Base-by-base conservation (phyloP, 2,888 invertebrate genomes). In the Tolmerus cingulatus region DNA sequence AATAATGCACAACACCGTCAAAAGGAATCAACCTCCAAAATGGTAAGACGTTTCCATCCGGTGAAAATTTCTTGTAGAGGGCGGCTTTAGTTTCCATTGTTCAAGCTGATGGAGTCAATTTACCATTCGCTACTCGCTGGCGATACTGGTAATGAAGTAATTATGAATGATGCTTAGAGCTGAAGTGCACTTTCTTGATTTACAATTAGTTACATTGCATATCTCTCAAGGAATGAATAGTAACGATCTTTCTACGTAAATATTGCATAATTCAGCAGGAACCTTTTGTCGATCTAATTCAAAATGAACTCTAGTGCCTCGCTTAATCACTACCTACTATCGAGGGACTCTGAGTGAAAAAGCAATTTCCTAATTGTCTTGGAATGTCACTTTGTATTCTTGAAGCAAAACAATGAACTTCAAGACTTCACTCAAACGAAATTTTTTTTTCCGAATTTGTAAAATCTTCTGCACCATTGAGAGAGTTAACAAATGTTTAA, bases 311-410 rank as follows among this genome's bases (percentile, higher is more conserved):
- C 1, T 7, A 51, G 51, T n/a, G 51, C n/a, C n/a, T 19, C 66
- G 27, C 66, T 23, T 66, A 66, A 66, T 66, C 66, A 23, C 12
- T 27, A 66, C 66, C 66, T 23, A 0, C n/a, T 51, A 19, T 66
- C 27, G 66, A 76, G 40, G 76, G 34, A n/a, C 76, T 37, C 19
- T n/a, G 19, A 76, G n/a, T 51, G 81, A 51, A 55, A 81, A 81
- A 55, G 81, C 34, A 81, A 81, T 81, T 81, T 27, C 81, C 51
- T 55, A 81, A 81, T 81, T 55, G 81, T 34, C 14, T 34, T 40
- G 34, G 34, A 14, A 37, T 76, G 76, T 76, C 76, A 76, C 37
- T 37, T 76, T 37, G n/a, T 27, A 74, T 74, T 74, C 74, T 74
- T 76, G 76, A 76, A 76, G 27, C 37, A 76, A 40, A 34, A 76